Evolutionary conservation across 2,113 vertebrate species (phyloP).

Genomic region (Zingel zingel): DNA sequence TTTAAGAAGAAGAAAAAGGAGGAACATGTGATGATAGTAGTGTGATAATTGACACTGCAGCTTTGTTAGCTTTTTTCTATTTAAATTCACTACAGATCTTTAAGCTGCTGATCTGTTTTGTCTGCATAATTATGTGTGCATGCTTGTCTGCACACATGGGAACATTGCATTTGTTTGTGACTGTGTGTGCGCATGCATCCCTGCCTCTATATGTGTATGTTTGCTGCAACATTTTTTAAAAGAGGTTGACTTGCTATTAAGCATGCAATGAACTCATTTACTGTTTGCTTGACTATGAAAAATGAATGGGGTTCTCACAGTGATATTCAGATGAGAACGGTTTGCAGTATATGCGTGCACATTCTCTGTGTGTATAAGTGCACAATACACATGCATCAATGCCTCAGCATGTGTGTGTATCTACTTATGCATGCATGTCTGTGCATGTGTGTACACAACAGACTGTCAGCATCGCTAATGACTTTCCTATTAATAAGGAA

Average conservation of each 20-base stretch:
- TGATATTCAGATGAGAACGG: slow-evolving; percentile 30
- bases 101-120: not conserved
- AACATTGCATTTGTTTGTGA: not conserved
- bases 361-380: not conserved
- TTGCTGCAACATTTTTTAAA: not conserved
- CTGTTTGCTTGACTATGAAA: slow-evolving; percentile 39
- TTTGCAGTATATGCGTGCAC: not conserved
- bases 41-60: slow-evolving; percentile 19
- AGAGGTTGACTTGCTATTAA: slow-evolving; percentile 2
- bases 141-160: slow-evolving; percentile 1
- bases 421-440: slow-evolving; percentile 18
- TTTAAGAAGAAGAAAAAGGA: not conserved
- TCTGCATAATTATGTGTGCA: slow-evolving; percentile 6
- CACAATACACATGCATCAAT: slow-evolving; percentile 5
- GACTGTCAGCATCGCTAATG: slow-evolving; percentile 44
- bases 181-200: not conserved
- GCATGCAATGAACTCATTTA: slow-evolving; percentile 7
- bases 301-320: slow-evolving; percentile 26
- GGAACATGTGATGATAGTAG: not conserved
- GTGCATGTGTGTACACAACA: slow-evolving; percentile 5
- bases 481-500: slow-evolving; percentile 59
- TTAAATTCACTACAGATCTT: not conserved
- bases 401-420: not conserved
- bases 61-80: slow-evolving; percentile 11
- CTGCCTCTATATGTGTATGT: slow-evolving; percentile 1